A percentile compares a stretch with the other conserved stretches of the same genome.
phyloP scores from a whole-genome alignment of 2,113 vertebrate species.

The Aegotheles bennettii region DNA sequence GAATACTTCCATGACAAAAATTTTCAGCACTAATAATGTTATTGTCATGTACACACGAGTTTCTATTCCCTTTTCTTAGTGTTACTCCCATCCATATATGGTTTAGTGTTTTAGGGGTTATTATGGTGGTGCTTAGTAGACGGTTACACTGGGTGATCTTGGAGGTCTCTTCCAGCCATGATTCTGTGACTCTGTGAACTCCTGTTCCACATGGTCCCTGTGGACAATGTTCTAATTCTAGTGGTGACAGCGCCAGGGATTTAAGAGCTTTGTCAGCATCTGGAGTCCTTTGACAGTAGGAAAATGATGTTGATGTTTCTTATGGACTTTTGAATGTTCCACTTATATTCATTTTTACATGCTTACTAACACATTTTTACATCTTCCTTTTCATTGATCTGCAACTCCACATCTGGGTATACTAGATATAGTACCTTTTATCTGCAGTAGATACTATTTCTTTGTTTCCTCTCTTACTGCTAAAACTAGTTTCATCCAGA shows the following conservation, averaged over 20 bases:
- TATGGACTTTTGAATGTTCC: background rate
- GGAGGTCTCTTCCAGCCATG: no score
- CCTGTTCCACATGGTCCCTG: accelerated
- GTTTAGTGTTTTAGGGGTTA: no score
- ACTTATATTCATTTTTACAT: accelerated
- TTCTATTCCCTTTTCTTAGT: background rate
- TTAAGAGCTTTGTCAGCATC: background rate
- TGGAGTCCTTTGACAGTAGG: background rate
- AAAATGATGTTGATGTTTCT: background rate
- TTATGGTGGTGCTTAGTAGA: no score
- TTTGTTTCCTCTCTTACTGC: background rate
- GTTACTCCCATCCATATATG: accelerated
- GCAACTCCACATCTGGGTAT: background rate
- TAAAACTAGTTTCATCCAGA: background rate
- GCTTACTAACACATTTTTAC: background rate
- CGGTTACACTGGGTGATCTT: no score
- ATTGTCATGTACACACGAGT: background rate
- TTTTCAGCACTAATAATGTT: background rate
- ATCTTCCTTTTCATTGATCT: accelerated
- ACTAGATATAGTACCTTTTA: background rate
- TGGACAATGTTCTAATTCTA: background rate
- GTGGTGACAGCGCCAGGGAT: no score
- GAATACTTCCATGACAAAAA: background rate
- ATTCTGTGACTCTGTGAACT: no score
- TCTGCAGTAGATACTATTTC: background rate